Percentiles rank a stretch among this genome's conserved stretches.
Evolutionary conservation across 2,113 vertebrate species (phyloP).

Genomic region (Raja brachyura): DNA sequence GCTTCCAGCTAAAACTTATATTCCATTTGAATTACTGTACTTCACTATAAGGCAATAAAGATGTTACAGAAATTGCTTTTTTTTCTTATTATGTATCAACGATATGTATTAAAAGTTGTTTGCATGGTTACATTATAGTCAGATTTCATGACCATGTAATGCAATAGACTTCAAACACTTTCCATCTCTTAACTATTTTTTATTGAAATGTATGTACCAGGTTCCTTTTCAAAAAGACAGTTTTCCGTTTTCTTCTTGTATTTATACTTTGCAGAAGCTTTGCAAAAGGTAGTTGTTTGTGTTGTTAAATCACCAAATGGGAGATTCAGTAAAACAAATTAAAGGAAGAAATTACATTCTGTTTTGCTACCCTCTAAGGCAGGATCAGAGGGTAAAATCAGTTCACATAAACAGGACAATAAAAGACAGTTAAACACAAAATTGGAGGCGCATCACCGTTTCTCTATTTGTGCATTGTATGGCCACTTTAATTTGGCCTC

Average conservation of each 20-base stretch:
- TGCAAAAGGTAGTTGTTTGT: background rate
- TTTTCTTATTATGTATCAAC: conserved; percentile 19
- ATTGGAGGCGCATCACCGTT: background rate
- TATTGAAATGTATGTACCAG: background rate
- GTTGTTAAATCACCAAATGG: background rate
- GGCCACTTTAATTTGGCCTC: background rate
- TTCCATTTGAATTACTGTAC: conserved; percentile 33
- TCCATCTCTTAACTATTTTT: background rate
- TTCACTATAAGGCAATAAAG: conserved; percentile 31
- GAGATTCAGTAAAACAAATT: background rate
- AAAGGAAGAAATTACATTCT: background rate
- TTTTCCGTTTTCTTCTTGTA: too few species aligned
- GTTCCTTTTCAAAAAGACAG: background rate
- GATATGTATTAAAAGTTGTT: conserved; percentile 28
- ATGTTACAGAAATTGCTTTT: conserved; percentile 10
- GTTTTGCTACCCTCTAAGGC: background rate
- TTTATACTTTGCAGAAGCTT: background rate
- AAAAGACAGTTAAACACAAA: background rate
- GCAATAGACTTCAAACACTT: conserved; percentile 9
- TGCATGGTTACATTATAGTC: conserved; percentile 17
- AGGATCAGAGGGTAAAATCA: background rate
- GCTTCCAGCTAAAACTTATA: conserved; percentile 13
- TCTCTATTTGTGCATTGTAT: background rate
- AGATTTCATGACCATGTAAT: conserved; percentile 16
- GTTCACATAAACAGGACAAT: background rate